Percentiles rank a stretch among this genome's conserved stretches.
Conservation (phyloP, 2,797 vertebrate species). For the Limnodromus scolopaceus region DNA sequence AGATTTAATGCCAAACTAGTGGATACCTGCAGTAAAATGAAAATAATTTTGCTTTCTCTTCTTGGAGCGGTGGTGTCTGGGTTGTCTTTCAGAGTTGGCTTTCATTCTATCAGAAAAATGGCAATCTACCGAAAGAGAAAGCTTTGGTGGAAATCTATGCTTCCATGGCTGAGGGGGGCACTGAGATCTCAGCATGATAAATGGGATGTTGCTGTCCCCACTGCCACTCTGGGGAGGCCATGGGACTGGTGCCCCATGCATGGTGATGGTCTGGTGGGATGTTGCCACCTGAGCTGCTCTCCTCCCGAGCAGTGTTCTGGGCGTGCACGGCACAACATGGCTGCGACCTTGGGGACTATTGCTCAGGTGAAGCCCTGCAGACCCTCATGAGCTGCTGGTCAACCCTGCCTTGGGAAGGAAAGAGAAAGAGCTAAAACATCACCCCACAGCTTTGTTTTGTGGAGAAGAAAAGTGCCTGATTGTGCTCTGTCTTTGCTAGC, state of each 20-base stretch:
- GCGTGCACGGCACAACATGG: background rate
- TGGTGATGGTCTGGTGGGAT: background rate
- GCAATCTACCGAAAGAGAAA: background rate
- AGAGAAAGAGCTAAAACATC: background rate
- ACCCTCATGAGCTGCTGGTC: constrained; percentile 10
- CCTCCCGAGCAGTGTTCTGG: background rate
- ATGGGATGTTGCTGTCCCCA: background rate
- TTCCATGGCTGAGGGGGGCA: too few relatives aligned
- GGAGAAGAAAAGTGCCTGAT: background rate
- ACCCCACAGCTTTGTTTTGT: background rate
- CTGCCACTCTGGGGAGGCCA: background rate
- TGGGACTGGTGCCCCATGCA: background rate
- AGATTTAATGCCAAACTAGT: background rate
- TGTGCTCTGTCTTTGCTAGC: background rate
- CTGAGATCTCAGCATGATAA: background rate
- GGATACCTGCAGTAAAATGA: background rate
- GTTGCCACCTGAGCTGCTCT: background rate
- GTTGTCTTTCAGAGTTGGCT: background rate
- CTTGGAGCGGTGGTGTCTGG: background rate
- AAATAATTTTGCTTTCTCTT: background rate
- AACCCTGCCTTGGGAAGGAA: constrained; percentile 24
- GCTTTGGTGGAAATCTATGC: background rate
- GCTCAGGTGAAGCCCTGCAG: constrained; percentile 60
- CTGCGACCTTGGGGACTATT: constrained; percentile 42
- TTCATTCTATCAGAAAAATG: background rate